Conservation (phyloP, 2,888 invertebrate genomes). For the Smittia aterrima region DNA sequence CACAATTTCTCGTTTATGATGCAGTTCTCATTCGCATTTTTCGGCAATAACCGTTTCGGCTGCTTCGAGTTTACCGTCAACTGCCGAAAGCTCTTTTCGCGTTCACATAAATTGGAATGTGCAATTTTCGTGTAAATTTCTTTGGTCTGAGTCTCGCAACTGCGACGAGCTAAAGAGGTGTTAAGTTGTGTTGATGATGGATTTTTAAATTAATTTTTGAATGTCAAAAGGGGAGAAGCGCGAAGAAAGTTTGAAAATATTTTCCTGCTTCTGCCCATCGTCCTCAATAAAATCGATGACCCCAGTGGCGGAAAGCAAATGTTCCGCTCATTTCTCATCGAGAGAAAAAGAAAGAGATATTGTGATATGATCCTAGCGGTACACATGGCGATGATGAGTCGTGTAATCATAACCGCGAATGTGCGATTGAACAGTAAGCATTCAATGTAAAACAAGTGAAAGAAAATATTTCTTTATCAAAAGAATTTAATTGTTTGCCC, state of each 20-base stretch:
- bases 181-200: constrained; percentile 7
- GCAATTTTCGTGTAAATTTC: background rate
- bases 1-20: constrained; percentile 8
- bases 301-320: background rate
- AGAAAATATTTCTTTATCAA: background rate
- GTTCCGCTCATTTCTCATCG: no score
- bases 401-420: background rate
- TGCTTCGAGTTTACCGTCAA: constrained; percentile 5
- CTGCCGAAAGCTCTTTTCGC: background rate
- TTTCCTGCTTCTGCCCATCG: background rate
- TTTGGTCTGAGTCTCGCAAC: background rate
- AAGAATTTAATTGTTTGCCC: background rate
- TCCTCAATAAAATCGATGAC: background rate
- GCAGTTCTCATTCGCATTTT: background rate
- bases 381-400: background rate
- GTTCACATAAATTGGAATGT: background rate
- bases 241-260: background rate
- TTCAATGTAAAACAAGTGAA: constrained; percentile 3
- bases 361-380: background rate
- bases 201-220: constrained; percentile 1
- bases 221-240: background rate
- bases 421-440: background rate
- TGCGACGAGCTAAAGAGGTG: background rate
- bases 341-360: background rate
- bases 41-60: constrained; percentile 13